Evolutionary conservation across 2,113 vertebrate species (phyloP).

Genomic region (Panthera tigris): DNA sequence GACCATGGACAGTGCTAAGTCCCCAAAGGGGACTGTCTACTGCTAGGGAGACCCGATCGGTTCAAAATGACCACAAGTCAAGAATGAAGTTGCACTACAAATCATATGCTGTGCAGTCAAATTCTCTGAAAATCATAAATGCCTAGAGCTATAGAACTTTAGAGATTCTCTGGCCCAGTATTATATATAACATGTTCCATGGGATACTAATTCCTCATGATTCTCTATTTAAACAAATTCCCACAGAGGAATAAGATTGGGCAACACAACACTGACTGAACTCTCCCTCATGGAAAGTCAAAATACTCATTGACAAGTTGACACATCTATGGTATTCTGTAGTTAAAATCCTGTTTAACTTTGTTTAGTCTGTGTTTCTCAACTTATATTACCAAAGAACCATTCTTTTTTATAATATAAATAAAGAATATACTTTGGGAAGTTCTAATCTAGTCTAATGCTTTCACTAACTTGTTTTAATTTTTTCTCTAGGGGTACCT

Average conservation of each 20-base stretch:
- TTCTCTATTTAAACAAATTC: background rate
- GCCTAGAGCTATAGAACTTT: background rate
- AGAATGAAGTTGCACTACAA: background rate
- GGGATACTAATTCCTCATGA: background rate
- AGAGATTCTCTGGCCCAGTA: background rate
- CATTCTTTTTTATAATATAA: conserved; percentile 1
- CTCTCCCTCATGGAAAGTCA: background rate
- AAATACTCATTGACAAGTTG: background rate
- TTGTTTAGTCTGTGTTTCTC: background rate
- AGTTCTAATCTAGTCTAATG: background rate
- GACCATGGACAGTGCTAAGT: background rate
- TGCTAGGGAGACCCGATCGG: background rate
- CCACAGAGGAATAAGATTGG: background rate
- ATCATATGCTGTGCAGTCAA: background rate
- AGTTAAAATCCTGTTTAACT: background rate
- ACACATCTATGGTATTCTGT: background rate
- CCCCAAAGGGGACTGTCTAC: background rate
- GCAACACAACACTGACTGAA: background rate
- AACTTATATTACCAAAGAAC: background rate
- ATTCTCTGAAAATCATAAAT: background rate
- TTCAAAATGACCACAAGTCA: conserved; percentile 10
- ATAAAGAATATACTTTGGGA: conserved; percentile 15
- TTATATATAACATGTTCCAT: background rate
- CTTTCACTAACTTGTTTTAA: background rate
- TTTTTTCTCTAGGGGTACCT: background rate